These are phyloP conservation scores for Macrobrachium rosenbergii DNA, from an alignment of 1,140 invertebrate genomes.

Conservation along the genomic window DNA sequence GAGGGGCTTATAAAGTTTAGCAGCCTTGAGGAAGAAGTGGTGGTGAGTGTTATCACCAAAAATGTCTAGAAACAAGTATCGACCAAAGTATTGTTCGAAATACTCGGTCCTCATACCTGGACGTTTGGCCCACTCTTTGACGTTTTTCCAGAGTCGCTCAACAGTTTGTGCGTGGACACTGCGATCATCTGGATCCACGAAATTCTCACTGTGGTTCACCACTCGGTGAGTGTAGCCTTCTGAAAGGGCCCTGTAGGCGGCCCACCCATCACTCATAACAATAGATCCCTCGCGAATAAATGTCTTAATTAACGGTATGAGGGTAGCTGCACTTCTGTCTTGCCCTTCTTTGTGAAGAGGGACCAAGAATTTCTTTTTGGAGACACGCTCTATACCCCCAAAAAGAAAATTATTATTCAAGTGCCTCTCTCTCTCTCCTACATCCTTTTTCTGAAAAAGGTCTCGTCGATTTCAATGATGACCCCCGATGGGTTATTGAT, in stretches of 20 bases:
- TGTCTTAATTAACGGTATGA: neutral
- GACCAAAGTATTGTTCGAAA: neutral
- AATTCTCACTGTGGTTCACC: neutral
- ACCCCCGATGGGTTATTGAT: neutral
- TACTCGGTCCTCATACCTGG: neutral
- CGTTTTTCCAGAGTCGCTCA: neutral
- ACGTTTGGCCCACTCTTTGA: neutral
- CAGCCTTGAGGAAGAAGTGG: too few relatives aligned
- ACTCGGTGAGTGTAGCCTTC: neutral
- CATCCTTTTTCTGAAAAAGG: neutral
- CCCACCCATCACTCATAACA: neutral
- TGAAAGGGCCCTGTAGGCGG: too few relatives aligned
- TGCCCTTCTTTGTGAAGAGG: neutral
- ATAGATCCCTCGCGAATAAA: neutral
- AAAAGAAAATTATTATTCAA: neutral
- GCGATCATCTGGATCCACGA: neutral
- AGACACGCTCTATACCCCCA: neutral
- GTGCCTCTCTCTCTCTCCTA: neutral
- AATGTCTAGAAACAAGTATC: neutral
- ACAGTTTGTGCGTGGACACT: neutral
- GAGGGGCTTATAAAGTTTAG: too few relatives aligned
- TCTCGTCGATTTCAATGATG: constrained; percentile 8
- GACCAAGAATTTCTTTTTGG: neutral
- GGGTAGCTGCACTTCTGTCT: neutral
- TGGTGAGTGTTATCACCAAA: too few relatives aligned